Percentiles rank a stretch among this genome's conserved stretches.
phyloP scores from a whole-genome alignment of 2,888 invertebrate species.

The Dicycla oo region DNA sequence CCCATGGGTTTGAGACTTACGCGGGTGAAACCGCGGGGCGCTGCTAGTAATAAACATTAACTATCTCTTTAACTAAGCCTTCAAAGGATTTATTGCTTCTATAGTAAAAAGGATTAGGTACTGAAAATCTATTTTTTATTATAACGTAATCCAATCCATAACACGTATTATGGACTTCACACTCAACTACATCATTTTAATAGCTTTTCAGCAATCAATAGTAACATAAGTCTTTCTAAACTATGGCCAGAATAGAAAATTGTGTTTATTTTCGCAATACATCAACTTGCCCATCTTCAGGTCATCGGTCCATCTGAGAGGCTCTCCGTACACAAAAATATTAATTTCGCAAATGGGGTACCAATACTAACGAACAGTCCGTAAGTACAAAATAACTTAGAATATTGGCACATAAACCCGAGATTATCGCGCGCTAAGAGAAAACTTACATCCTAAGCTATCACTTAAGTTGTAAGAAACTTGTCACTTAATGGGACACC shows the following conservation, averaged over 20 bases:
- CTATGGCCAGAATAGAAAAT: not conserved
- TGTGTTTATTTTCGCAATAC: not conserved
- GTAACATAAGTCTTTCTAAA: not conserved
- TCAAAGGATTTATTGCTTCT: not conserved
- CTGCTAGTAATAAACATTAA: not conserved
- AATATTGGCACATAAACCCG: conserved; percentile 30
- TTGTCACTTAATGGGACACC: conserved; percentile 36
- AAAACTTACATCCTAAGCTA: conserved; percentile 33
- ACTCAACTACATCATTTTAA: not conserved
- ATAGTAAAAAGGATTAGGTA: not conserved
- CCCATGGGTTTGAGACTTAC: too few species aligned
- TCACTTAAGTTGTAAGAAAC: conserved; percentile 28
- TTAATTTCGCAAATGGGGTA: conserved; percentile 26
- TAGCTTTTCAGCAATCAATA: not conserved
- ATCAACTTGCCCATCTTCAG: not conserved
- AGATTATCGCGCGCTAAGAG: conserved; percentile 31
- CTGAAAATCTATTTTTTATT: conserved; percentile 5
- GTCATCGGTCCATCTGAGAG: not conserved
- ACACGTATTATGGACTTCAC: not conserved
- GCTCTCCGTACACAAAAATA: conserved; percentile 25
- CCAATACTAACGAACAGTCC: conserved; percentile 17
- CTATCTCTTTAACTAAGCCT: not conserved
- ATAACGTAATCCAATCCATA: not conserved
- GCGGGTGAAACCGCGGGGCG: too few species aligned
- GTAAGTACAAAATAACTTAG: conserved; percentile 25